A percentile compares a stretch with the other conserved stretches of the same genome.
Evolutionary conservation across 2,888 invertebrate genomes (phyloP).

Genomic region (Agonopterix subpropinquella): DNA sequence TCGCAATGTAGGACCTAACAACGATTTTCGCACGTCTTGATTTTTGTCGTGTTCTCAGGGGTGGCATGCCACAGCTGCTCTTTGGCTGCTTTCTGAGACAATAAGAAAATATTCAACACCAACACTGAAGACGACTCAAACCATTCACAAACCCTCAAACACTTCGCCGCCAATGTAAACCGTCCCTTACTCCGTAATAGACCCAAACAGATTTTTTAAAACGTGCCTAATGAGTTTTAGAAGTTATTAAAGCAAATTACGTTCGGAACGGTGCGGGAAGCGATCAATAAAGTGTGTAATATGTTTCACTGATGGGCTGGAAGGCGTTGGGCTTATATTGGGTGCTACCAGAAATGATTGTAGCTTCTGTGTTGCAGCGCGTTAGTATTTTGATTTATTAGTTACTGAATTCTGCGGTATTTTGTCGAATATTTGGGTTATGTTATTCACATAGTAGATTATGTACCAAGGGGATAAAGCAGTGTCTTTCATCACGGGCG

Average conservation of each 20-base stretch:
- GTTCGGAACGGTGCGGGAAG: constrained; percentile 37
- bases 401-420: constrained; percentile 10
- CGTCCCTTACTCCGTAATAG: constrained; percentile 3
- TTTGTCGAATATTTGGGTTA: neutral
- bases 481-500: too few species aligned
- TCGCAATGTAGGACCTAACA: too few species aligned
- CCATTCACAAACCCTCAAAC: too few species aligned
- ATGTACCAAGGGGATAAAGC: too few species aligned
- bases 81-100: too few species aligned
- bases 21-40: too few species aligned
- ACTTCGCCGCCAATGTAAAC: constrained; percentile 2
- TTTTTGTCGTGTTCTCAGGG: too few species aligned
- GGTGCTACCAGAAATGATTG: constrained; percentile 39
- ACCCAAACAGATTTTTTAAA: constrained; percentile 29
- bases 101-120: too few species aligned
- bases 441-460: too few species aligned
- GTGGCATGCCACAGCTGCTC: too few species aligned
- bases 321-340: constrained; percentile 30
- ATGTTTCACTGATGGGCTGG: constrained; percentile 40
- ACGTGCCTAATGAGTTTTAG: constrained; percentile 55
- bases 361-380: constrained; percentile 53
- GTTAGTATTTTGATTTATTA: constrained; percentile 58
- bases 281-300: constrained; percentile 51
- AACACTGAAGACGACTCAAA: too few species aligned
- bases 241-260: constrained; percentile 68